Evolutionary conservation across 2,797 vertebrate genomes (phyloP).

Genomic region (Malurus leucopterus): DNA sequence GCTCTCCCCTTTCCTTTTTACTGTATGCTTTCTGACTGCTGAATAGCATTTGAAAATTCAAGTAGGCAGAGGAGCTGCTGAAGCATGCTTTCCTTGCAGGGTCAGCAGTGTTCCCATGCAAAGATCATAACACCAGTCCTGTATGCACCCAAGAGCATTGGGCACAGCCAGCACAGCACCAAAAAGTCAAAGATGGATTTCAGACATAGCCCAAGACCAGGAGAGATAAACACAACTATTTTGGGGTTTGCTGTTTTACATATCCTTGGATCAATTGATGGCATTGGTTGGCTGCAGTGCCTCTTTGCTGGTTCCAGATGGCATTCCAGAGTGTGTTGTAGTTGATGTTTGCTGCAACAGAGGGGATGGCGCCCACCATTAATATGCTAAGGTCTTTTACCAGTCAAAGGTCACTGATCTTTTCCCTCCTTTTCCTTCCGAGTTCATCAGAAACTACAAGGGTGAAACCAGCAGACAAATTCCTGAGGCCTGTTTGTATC

Average conservation of each 20-base stretch:
- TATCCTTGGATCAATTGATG: neutral
- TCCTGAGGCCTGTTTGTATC: neutral
- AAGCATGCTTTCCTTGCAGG: neutral
- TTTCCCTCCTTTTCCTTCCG: neutral
- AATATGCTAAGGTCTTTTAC: neutral
- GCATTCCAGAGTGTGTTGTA: too few relatives aligned
- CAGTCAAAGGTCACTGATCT: neutral
- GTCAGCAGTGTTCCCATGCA: neutral
- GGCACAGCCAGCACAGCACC: neutral
- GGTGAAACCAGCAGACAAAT: constrained; percentile 13
- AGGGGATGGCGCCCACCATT: neutral
- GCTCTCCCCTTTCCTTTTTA: neutral
- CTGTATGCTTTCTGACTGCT: neutral
- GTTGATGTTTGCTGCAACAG: neutral
- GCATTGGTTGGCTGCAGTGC: neutral
- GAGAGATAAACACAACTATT: neutral
- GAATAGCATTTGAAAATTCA: neutral
- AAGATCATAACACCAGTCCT: rapidly evolving
- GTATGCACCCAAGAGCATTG: neutral
- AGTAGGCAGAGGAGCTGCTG: neutral
- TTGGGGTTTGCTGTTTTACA: neutral
- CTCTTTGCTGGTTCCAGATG: neutral
- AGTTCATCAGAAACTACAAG: neutral
- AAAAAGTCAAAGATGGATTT: neutral
- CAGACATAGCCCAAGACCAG: neutral